Evolutionary conservation across 2,888 invertebrate species (phyloP).

Genomic region (Galerucella nymphaeae): DNA sequence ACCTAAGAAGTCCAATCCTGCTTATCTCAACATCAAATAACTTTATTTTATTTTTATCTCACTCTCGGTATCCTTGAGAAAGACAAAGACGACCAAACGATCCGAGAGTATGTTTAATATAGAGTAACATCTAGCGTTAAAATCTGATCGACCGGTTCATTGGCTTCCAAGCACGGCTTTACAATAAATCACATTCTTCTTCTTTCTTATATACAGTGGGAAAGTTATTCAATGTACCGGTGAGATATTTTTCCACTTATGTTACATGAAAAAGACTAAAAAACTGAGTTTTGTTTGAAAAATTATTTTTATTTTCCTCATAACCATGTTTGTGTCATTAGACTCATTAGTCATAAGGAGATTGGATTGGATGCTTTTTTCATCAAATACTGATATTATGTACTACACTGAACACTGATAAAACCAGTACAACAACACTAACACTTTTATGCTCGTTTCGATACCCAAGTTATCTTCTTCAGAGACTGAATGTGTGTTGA

Average conservation of each 20-base stretch:
- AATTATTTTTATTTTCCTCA: too few species aligned
- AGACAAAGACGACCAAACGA: slow-evolving; percentile 43
- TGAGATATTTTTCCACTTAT: neutral
- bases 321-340: too few species aligned
- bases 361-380: too few species aligned
- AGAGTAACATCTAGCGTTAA: slow-evolving; percentile 57
- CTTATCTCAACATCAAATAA: slow-evolving; percentile 45
- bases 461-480: too few species aligned
- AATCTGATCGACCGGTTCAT: slow-evolving; percentile 63
- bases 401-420: too few species aligned
- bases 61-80: slow-evolving; percentile 28
- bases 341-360: too few species aligned
- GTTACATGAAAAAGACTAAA: too few species aligned
- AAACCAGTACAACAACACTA: too few species aligned
- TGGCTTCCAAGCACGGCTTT: slow-evolving; percentile 62
- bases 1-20: slow-evolving; percentile 41
- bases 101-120: slow-evolving; percentile 47
- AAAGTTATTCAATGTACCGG: neutral
- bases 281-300: too few species aligned
- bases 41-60: slow-evolving; percentile 47
- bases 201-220: slow-evolving; percentile 22
- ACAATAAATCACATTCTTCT: slow-evolving; percentile 61
- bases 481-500: too few species aligned
- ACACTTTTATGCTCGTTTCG: too few species aligned
- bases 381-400: too few species aligned